Base-by-base conservation (phyloP, 2,888 invertebrate genomes). In the Nezara viridula region DNA sequence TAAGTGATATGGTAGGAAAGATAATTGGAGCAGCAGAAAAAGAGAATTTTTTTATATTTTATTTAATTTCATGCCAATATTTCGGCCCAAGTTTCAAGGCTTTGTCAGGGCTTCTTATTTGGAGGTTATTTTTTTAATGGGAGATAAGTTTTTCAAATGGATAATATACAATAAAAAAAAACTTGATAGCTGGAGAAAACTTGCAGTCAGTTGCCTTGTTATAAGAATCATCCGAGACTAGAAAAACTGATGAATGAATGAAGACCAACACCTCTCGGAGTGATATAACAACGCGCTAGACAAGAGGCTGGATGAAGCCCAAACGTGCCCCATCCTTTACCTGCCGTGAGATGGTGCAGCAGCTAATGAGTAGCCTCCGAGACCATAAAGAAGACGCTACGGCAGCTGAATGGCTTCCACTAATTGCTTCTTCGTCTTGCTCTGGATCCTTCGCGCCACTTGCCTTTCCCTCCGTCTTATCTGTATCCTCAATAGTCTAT, bases 381-480 rank as follows among this genome's bases (percentile, higher is more conserved):
- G 40, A 5, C 40, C 40, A 40, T 77, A 77, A 77, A 77, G 77
- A 77, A 44, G 37, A 77, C 16, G 77, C 40, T 77, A 37, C 12
- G 37, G 77, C 21, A 24, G 77, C 37, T 77, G 40, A 40, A 77
- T 40, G 21, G 77, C 77, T 77, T 40, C 40, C 40, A 24, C 77
- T 77, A 77, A 77, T 77, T 77, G 77, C 27, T 9, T 44, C 40
- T 77, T 44, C 40, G 37, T 44, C 77, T 37, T 44, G 77, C 77
- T 77, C 77, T 77, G 77, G 40, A 27, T 77, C 37, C 77, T 44
- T 24, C 37, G 77, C 40, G 40, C 77, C 77, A 44, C 37, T 77
- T 77, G 40, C 77, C 77, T 77, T 77, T 77, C 77, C 40, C 37
- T 40, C 77, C 16, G 24, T 40, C 77, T 40, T 77, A 77, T 77